Evolutionary conservation across 2,797 vertebrate genomes (phyloP).

Genomic region (Podarcis lilfordi): DNA sequence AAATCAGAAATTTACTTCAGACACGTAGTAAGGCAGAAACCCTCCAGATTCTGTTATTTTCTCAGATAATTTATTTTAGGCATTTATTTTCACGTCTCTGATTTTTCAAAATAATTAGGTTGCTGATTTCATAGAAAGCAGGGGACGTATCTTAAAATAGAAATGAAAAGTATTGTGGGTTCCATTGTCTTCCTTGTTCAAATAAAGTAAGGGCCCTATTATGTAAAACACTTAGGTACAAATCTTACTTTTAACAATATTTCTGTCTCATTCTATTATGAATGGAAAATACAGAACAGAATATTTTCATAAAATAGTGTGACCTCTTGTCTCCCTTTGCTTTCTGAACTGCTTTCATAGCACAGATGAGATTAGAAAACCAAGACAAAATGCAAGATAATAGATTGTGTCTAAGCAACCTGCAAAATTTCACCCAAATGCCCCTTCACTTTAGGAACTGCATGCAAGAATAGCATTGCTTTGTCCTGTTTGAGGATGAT

Average conservation of each 20-base stretch:
- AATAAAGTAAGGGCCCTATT: conserved; percentile 3
- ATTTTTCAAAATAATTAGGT: not conserved
- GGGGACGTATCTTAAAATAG: not conserved
- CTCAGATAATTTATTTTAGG: not conserved
- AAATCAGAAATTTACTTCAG: not conserved
- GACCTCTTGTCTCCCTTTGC: not conserved
- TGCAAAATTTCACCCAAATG: not conserved
- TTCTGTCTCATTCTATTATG: not conserved
- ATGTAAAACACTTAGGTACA: conserved; percentile 13
- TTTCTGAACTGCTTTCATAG: not conserved
- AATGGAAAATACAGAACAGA: not conserved
- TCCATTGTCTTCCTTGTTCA: conserved; percentile 21
- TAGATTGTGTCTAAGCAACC: not conserved
- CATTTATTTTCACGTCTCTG: too few species aligned
- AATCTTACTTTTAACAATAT: not conserved
- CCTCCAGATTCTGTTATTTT: not conserved
- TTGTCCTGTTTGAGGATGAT: not conserved
- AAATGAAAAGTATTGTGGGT: not conserved
- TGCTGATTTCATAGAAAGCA: conserved; percentile 8
- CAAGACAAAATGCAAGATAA: too few species aligned
- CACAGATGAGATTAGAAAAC: not conserved
- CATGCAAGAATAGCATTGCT: not conserved
- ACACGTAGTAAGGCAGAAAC: not conserved
- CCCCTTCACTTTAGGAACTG: not conserved
- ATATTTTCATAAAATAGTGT: not conserved